Evolutionary conservation across 2,113 vertebrate species (phyloP), one percentile per base, ranked within the genome.

Genomic region (Psammodynastes pulverulentus): DNA sequence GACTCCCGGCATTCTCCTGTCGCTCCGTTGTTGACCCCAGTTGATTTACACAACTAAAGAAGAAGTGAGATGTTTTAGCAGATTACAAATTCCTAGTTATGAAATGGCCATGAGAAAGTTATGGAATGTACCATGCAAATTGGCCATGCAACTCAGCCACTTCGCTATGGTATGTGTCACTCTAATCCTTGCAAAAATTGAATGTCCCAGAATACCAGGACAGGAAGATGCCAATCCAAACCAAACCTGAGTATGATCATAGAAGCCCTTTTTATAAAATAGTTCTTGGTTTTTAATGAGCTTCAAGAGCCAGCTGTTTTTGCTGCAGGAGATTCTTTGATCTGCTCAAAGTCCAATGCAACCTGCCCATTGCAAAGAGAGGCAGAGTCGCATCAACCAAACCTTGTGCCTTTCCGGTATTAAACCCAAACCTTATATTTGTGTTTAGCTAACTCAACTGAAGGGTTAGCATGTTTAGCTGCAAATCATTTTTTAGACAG

Each of bases 1-100:
- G 91, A 58, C 91, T 85, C 94, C n/a, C 29, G 0, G 95, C 90
- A 92, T 93, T 95, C 94, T 34, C 94, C 91, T 94, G 92, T 90
- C 93, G 93, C 94, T 91, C 93, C 91, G 89, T 72, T n/a, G 88
- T 86, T 58, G 26, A 56, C 29, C 15, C 91, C 34, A 94, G 94
- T 15, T 84, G 72, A 91, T 91, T 85, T 52, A 54, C 26, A 26
- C 34, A 19, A 3, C 21, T 39, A 29, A 19, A 46, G 52, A 56
- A 17, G n/a, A 54, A 26, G 13, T 24, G 43, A 46, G 52, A 56
- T 85, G 52, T 26, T 43, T 26, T 29, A 53, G 24, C 15, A 54
- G 9, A 29, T 29, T 15, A 21, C 3, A 54, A 17, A 58, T 45
- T 52, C 24, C 43, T 29, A 26, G n/a, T 39, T 4, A 26, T 3